A percentile compares a stretch with the other conserved stretches of the same genome.
Evolutionary conservation across 64 coral and sea anemone species (phyloP).

Genomic region (Pachyseris speciosa): DNA sequence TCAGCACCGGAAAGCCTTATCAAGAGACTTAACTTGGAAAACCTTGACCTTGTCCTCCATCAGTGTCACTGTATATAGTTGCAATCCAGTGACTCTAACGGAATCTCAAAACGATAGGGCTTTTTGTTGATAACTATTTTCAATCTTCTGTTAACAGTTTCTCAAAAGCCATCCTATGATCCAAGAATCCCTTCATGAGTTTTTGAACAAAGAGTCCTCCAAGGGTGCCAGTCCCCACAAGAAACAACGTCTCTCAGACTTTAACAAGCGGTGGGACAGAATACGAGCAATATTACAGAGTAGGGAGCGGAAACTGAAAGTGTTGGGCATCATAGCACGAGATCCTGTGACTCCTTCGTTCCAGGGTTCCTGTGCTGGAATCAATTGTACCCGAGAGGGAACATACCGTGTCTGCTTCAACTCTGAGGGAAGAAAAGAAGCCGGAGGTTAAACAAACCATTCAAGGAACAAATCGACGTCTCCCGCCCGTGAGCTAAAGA

Average conservation of each 20-base stretch:
- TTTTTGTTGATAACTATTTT: no score
- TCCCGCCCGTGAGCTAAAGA: constrained; percentile 53
- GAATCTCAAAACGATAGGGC: no score
- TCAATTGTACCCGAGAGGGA: constrained; percentile 39
- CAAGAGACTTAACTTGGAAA: no score
- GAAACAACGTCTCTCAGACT: constrained; percentile 73
- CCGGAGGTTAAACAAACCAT: neutral
- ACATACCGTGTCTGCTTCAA: constrained; percentile 41
- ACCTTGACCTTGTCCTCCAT: no score
- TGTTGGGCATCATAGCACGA: constrained; percentile 14
- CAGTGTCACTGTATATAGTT: no score
- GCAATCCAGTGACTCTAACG: no score
- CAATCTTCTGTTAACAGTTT: constrained; percentile 39
- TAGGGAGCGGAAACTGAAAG: constrained; percentile 77
- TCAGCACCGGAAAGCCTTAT: no score
- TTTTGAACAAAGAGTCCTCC: constrained; percentile 65
- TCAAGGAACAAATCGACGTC: constrained; percentile 11
- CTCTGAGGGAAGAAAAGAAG: constrained; percentile 14
- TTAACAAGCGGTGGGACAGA: constrained; percentile 79
- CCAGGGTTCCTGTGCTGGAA: constrained; percentile 34
- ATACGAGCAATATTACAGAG: constrained; percentile 70
- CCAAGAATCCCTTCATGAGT: constrained; percentile 78
- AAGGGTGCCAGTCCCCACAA: constrained; percentile 66
- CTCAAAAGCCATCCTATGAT: constrained; percentile 74
- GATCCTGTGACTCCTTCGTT: neutral